A percentile compares a stretch with the other conserved stretches of the same genome.
phyloP scores from a whole-genome alignment of 2,113 vertebrate genomes.

The Gobius niger region DNA sequence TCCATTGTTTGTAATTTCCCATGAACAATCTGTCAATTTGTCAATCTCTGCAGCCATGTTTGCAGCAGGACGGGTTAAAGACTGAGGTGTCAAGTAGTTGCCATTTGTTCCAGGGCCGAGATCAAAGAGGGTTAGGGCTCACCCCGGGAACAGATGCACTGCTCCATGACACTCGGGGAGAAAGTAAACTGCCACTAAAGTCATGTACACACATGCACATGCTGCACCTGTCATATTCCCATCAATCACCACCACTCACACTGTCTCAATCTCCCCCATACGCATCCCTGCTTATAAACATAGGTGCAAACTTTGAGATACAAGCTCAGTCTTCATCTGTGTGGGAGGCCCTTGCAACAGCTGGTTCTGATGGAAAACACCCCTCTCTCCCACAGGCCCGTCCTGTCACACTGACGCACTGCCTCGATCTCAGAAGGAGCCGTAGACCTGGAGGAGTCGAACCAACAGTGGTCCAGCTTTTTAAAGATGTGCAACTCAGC shows the following conservation, averaged over 20 bases:
- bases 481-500: conserved; percentile 60
- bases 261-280: conserved; percentile 8
- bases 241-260: conserved; percentile 11
- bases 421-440: conserved; percentile 43
- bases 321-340: conserved; percentile 27
- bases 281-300: conserved; percentile 43
- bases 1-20: conserved; percentile 41
- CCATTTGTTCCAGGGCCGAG: conserved; percentile 47
- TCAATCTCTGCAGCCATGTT: conserved; percentile 8
- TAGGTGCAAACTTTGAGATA: conserved; percentile 32
- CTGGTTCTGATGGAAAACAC: conserved; percentile 74
- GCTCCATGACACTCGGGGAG: conserved; percentile 33
- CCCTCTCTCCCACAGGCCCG: conserved; percentile 53
- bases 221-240: conserved; percentile 41
- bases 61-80: conserved; percentile 30
- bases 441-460: conserved; percentile 44
- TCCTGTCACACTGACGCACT: conserved; percentile 60
- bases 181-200: conserved; percentile 40
- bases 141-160: conserved; percentile 47
- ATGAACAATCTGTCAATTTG: conserved; percentile 32
- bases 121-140: conserved; percentile 48
- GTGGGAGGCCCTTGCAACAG: conserved; percentile 65
- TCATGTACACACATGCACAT: conserved; percentile 22
- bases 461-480: conserved; percentile 55
- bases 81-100: conserved; percentile 33